Conservation (phyloP, 2,113 vertebrate species). For the Maccullochella peelii region DNA sequence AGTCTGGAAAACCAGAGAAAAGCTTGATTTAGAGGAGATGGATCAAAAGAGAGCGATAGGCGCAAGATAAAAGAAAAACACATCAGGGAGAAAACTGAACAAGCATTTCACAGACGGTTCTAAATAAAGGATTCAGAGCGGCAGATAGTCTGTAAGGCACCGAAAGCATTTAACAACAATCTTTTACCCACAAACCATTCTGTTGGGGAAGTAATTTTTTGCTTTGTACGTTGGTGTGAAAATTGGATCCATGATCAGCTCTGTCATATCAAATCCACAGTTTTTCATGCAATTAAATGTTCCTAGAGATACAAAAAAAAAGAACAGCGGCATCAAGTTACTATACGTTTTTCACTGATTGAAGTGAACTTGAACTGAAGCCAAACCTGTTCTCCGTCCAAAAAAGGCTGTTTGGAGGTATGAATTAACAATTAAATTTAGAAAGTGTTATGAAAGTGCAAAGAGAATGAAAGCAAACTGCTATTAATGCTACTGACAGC, state of each 20-base stretch:
- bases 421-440: not conserved
- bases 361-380: not conserved
- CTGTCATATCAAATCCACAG: slow-evolving; percentile 6
- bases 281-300: slow-evolving; percentile 19
- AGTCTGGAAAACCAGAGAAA: slow-evolving; percentile 4
- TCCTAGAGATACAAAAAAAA: not conserved
- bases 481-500: not conserved
- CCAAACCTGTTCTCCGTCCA: not conserved
- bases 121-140: not conserved
- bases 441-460: not conserved
- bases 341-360: not conserved
- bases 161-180: slow-evolving; percentile 39
- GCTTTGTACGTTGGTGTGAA: slow-evolving; percentile 8
- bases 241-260: slow-evolving; percentile 4
- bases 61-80: slow-evolving; percentile 49
- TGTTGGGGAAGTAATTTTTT: not conserved
- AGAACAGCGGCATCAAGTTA: not conserved
- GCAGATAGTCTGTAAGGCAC: slow-evolving; percentile 36
- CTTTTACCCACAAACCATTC: not conserved
- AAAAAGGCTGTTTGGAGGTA: not conserved
- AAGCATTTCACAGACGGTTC: slow-evolving; percentile 25
- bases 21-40: slow-evolving; percentile 9
- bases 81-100: slow-evolving; percentile 31
- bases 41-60: slow-evolving; percentile 14
- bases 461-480: not conserved